Evolutionary conservation across 2,888 invertebrate species (phyloP), one percentile per base, ranked within the genome.

Genomic region (Drosophila nr. perissopoda): DNA sequence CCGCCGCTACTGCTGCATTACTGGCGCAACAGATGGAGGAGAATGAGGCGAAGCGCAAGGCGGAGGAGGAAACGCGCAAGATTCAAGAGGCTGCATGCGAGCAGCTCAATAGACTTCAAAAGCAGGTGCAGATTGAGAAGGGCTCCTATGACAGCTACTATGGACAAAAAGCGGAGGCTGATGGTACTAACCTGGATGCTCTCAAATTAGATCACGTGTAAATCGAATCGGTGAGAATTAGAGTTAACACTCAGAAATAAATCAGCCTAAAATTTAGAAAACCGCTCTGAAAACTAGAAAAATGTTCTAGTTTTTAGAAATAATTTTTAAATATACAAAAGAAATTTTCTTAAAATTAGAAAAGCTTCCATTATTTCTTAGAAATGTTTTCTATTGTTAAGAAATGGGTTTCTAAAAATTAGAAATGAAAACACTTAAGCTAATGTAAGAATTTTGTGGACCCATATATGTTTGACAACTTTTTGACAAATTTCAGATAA

Each of bases 31-130:
- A 92, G 63, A 87, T 87, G 52, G 90, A 92, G 63, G 92, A 92
- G 74, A 85, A 86, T 49, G 91, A 90, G 59, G 79, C 85, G 0
- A 92, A 91, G 63, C 88, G 92, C 0, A 88, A 89, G 61, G 88
- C 89, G 7, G 90, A 92, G 61, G 82, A 87, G 52, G 92, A 87
- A 11, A 82, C 88, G 4, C 85, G 90, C 5, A 90, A 83, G 40
- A 92, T 92, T 42, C 92, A 92, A 36, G 92, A 91, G 59, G 91
- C 92, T 25, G 92, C 92, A 11, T 91, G 86, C 18, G 88, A 89
- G 58, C 92, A 92, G 62, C 76, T 92, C 7, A 82, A 88, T 29
- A 67, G 79, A 36, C 77, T 89, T 10, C 91, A 92, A 36, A 82
- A 90, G 51, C 90, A 90, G 59, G 72, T 81, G 54, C 78, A 81